These are phyloP conservation scores for Cryptosula pallasiana DNA, from an alignment of 2,888 invertebrate species.

Conservation along the genomic window DNA sequence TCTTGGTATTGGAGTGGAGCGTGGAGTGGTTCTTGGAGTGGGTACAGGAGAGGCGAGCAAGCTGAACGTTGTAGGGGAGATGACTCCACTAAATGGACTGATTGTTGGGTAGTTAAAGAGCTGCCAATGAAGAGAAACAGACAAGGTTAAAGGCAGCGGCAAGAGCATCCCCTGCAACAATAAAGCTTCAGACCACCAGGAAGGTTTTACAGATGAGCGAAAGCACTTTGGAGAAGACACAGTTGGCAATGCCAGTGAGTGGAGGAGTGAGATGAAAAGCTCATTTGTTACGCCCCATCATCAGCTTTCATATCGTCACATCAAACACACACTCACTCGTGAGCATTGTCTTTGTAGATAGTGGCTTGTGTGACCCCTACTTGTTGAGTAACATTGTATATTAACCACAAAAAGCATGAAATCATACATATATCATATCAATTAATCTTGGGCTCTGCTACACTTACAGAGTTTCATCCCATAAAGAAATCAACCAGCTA, in stretches of 20 bases:
- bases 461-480: too few relatives aligned
- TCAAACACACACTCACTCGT: background rate
- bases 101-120: slow-evolving; percentile 86
- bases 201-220: too few relatives aligned
- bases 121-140: slow-evolving; percentile 56
- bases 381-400: background rate
- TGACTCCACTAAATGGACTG: slow-evolving; percentile 75
- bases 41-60: slow-evolving; percentile 70
- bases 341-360: background rate
- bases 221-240: too few relatives aligned
- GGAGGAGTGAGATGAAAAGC: background rate
- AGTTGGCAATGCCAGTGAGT: too few relatives aligned
- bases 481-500: too few relatives aligned
- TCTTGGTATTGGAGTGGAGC: slow-evolving; percentile 61
- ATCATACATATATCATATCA: too few relatives aligned
- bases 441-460: too few relatives aligned
- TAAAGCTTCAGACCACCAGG: too few relatives aligned
- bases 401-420: background rate
- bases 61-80: slow-evolving; percentile 80
- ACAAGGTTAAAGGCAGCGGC: background rate
- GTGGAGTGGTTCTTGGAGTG: slow-evolving; percentile 67
- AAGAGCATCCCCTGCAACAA: too few relatives aligned
- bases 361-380: background rate
- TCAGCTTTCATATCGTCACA: background rate
- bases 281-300: background rate